phyloP scores from a whole-genome alignment of 2,888 invertebrate genomes.

The Pherbina coryleti region DNA sequence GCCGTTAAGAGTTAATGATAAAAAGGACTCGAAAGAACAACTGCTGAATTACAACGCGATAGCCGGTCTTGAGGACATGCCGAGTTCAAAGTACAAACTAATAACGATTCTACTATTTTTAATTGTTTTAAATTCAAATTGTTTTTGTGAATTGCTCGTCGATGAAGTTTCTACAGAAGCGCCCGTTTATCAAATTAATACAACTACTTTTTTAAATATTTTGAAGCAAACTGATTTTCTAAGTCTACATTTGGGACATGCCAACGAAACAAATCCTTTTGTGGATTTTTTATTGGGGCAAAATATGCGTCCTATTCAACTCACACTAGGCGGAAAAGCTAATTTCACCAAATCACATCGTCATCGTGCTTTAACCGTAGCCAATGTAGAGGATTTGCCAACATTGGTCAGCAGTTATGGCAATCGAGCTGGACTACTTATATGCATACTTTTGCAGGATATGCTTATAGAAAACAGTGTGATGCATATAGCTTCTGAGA shows the following conservation, averaged over 20 bases:
- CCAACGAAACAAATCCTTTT: conserved; percentile 43
- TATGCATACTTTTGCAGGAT: conserved; percentile 44
- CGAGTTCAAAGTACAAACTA: neutral
- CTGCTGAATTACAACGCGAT: neutral
- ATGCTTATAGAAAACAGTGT: conserved; percentile 35
- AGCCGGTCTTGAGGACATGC: neutral
- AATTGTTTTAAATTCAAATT: neutral
- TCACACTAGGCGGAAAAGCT: conserved; percentile 40
- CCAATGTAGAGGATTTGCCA: conserved; percentile 25
- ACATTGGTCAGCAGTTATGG: conserved; percentile 32
- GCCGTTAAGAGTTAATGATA: neutral
- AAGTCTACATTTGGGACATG: conserved; percentile 50
- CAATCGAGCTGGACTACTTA: conserved; percentile 32
- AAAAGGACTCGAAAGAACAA: neutral
- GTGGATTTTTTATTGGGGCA: conserved; percentile 54
- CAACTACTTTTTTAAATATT: conserved; percentile 36
- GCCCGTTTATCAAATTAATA: conserved; percentile 8
- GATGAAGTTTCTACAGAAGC: neutral
- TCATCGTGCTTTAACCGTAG: conserved; percentile 48
- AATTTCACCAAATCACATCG: conserved; percentile 6
- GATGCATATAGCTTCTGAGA: conserved; percentile 44
- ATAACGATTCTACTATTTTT: neutral
- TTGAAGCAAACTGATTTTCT: conserved; percentile 51
- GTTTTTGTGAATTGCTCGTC: neutral
- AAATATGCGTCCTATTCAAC: conserved; percentile 42